Base-by-base conservation (phyloP, 2,888 invertebrate species). In the Acholoe squamosa region DNA sequence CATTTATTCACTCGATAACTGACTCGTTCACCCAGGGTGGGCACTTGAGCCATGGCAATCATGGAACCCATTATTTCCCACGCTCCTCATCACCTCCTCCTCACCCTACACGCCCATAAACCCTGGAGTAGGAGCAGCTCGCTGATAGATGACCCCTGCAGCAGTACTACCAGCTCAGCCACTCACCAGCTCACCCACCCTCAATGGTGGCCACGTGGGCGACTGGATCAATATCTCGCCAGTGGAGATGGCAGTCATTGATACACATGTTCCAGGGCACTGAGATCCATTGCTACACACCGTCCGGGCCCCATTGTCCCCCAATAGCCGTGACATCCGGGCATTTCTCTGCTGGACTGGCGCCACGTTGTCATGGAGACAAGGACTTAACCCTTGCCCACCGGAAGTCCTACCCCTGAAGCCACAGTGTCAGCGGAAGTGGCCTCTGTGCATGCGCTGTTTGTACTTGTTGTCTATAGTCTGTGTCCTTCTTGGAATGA, bases 241-340 rank as follows among this genome's bases (percentile, higher is more conserved):
- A 71, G 43, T 61, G 25, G 28, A 71, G 28, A 71, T 71, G 71
- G 28, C n/a, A 71, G 71, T 71, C 71, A 71, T 71, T 71, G 71
- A 71, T 71, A 71, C 31, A 1, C 71, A 71, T 71, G 71, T 71
- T 71, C 61, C 61, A n/a, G 61, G 61, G 22, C 10, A 43, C 43
- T 43, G 43, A 3, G 43, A 61, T 19, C 25, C 71, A 71, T 71
- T 71, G 71, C 19, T 71, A 71, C 31, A 25, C 71, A 71, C 25
- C n/a, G 12, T 71, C 71, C 71, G 71, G 61, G 71, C 71, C 71
- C 71, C 71, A 71, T 71, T 71, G 71, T 71, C 71, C 25, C 5
- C 71, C 71, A 28, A 43, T 43, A 43, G 43, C 71, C 71, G n/a
- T 71, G 71, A 71, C 71, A 71, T 71, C 71, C 71, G 71, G 71